Base-by-base conservation (phyloP, 1,140 invertebrate genomes). In the Lepidurus arcticus region DNA sequence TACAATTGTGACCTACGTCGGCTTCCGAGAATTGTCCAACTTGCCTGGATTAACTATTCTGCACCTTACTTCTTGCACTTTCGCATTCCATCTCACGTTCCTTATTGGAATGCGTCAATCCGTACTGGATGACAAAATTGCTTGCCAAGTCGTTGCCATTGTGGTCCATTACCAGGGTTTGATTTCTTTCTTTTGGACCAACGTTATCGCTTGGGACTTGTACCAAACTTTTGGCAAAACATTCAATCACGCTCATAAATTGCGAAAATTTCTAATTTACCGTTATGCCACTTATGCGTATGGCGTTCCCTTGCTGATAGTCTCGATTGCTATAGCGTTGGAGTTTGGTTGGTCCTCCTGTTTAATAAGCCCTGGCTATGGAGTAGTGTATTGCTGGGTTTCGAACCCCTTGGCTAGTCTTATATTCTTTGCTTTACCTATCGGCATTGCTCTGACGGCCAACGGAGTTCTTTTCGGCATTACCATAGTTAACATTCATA, bases 181-280 rank as follows among this genome's bases (percentile, higher is more conserved):
- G n/a, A 83, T 84, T 0, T 83, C 86, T 0, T 87, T 88, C 78
- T 87, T 86, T 77, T 88, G 87, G 87, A 88, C 86, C 84, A 87
- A 85, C 79, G 84, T 86, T 1, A 86, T 88, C 82, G 84, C 86
- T 2, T 87, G 82, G 79, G 79, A 80, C 42, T 47, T 80, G 10
- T 80, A 74, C 79, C 73, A 79, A 85, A 87, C 81, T 82, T 87
- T 13, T 87, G 83, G 82, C 78, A 82, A 42, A 85, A 85, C 74
- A 79, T 84, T 11, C 78, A 80, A 80, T 75, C 42, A 16, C 21
- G 43, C 43, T 10, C 73, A 78, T 16, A 65, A 65, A 16, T 16
- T 21, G 9, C 53, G 21, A 4, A 65, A 65, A 65, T 16, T 7
- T 21, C 8, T 65, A 16, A 65, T 65, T 16, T 65, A 65, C 21